phyloP scores from a whole-genome alignment of 2,797 vertebrate genomes.

The Crenuchus spilurus region DNA sequence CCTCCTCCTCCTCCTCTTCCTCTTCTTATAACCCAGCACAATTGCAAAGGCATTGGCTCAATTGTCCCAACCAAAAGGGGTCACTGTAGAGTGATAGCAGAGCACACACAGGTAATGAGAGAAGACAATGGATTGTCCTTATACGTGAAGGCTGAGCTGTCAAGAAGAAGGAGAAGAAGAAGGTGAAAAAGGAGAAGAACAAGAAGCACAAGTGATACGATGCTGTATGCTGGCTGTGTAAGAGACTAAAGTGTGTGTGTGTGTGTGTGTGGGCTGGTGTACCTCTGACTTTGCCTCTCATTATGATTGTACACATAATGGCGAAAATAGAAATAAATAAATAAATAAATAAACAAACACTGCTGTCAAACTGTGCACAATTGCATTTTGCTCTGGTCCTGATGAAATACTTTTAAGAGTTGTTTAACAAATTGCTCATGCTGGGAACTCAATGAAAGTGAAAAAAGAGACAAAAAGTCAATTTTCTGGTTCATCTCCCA shows the following conservation, averaged over 20 bases:
- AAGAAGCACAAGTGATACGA: neutral
- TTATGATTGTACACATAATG: constrained; percentile 29
- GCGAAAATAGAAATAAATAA: constrained; percentile 27
- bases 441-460: constrained; percentile 57
- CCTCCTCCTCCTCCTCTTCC: neutral
- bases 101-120: neutral
- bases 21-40: constrained; percentile 32
- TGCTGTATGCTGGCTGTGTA: too few relatives aligned
- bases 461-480: constrained; percentile 50
- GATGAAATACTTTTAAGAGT: constrained; percentile 57
- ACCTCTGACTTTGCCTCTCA: constrained; percentile 26
- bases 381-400: constrained; percentile 51
- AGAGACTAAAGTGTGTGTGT: too few relatives aligned
- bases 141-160: neutral
- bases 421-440: constrained; percentile 62
- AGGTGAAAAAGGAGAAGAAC: neutral
- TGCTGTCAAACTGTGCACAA: constrained; percentile 56
- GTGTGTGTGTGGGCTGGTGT: neutral
- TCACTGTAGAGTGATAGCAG: constrained; percentile 34
- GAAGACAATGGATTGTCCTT: neutral
- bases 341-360: constrained; percentile 33
- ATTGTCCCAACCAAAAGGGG: constrained; percentile 52
- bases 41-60: constrained; percentile 3
- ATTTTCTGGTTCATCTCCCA: constrained; percentile 60
- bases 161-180: neutral